Percentiles rank a stretch among this genome's conserved stretches.
Evolutionary conservation across 2,113 vertebrate species (phyloP).

Genomic region (Entomyzon cyanotis): DNA sequence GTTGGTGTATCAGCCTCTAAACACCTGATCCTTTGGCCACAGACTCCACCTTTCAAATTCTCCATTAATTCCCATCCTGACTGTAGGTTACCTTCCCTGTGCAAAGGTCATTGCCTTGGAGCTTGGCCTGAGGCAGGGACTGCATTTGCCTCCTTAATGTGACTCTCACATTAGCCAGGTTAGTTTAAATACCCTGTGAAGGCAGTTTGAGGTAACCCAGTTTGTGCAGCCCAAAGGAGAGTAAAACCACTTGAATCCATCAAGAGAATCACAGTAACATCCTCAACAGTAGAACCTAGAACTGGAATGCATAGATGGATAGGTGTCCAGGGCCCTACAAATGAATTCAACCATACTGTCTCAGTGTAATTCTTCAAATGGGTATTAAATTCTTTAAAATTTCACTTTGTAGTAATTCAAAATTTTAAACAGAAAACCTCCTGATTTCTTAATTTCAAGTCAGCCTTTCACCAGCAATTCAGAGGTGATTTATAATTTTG

Average conservation of each 20-base stretch:
- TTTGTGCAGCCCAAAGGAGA: neutral
- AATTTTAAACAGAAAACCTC: neutral
- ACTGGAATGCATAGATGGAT: neutral
- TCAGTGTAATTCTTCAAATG: neutral
- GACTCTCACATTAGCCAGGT: neutral
- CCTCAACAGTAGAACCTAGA: neutral
- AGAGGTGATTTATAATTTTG: neutral
- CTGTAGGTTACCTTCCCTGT: neutral
- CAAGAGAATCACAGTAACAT: neutral
- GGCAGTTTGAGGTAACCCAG: neutral
- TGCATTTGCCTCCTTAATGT: neutral
- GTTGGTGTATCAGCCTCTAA: accelerated
- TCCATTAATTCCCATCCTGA: neutral
- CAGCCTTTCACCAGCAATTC: neutral
- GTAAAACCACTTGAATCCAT: neutral
- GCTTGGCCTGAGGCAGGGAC: neutral
- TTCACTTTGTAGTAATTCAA: neutral
- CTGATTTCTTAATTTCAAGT: neutral
- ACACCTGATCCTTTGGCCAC: neutral
- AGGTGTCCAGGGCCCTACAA: neutral
- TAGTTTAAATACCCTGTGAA: neutral
- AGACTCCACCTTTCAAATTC: neutral
- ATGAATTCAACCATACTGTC: neutral
- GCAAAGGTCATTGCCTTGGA: neutral
- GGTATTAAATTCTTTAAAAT: neutral